A percentile compares a stretch with the other conserved stretches of the same genome.
Conservation (phyloP, 2,797 vertebrate genomes). For the Lophius americanus region DNA sequence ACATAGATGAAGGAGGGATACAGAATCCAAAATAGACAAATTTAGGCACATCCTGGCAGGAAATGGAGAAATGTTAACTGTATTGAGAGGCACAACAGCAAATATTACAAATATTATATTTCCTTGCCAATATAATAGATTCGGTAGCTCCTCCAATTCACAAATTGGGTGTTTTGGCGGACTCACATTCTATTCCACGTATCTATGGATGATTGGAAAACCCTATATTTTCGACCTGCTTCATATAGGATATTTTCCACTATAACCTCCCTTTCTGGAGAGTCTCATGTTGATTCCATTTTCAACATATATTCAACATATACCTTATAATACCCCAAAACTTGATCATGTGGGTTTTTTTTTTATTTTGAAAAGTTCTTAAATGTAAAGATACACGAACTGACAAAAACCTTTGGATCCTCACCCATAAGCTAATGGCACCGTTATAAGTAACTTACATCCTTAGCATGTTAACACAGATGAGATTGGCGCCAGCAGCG, state of each 20-base stretch:
- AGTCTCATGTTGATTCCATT: no score
- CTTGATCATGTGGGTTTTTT: no score
- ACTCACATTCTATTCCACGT: no score
- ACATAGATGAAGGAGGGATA: slow-evolving; percentile 13
- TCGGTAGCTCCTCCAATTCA: no score
- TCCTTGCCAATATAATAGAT: no score
- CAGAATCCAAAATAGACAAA: slow-evolving; percentile 22
- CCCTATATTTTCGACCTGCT: not conserved
- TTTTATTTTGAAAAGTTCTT: not conserved
- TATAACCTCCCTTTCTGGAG: not conserved
- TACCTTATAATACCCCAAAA: no score
- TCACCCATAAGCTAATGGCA: not conserved
- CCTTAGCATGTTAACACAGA: slow-evolving; percentile 23
- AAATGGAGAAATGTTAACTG: slow-evolving; percentile 44
- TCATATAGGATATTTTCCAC: not conserved
- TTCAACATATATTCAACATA: no score
- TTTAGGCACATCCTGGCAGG: slow-evolving; percentile 58
- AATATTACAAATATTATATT: slow-evolving; percentile 10
- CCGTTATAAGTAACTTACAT: not conserved
- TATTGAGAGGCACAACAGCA: slow-evolving; percentile 49
- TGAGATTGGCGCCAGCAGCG: slow-evolving; percentile 6
- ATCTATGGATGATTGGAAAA: no score
- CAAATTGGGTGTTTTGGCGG: no score
- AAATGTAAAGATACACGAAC: not conserved
- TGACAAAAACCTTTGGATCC: not conserved